Base-by-base conservation (phyloP, 2,113 vertebrate species). In the Oxyura jamaicensis region DNA sequence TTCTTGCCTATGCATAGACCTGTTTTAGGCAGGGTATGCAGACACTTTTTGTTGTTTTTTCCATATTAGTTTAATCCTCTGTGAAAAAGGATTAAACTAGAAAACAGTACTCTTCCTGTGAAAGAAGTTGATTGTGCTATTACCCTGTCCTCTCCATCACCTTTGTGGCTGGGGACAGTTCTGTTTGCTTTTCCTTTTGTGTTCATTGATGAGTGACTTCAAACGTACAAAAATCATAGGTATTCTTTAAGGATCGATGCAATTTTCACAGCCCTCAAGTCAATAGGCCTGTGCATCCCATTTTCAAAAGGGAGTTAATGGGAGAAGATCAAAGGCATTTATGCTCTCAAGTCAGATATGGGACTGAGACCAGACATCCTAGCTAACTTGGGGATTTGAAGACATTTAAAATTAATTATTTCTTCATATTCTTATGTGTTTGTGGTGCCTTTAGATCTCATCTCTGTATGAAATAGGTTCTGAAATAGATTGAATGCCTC, bases 61-160 rank as follows among this genome's bases (percentile, higher is more conserved):
- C 26, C 23, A 8, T 35, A 69, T 60, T 85, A 53, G 21, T 58
- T 85, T 92, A 93, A 96, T 94, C 58, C 71, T 72, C 71, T 85
- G 56, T 69, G 62, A 79, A 86, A 87, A 39, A 72, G 48, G 48
- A 93, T 87, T 91, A 81, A 81, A 58, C 50, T 36, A 77, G 59
- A 76, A 93, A 83, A 71, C 21, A 71, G 41, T 67, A 35, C 14
- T 80, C 25, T 73, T 90, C 55, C 35, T 55, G 63, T 88, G 86
- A 90, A 96, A 78, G 20, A 56, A 80, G 18, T 1, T 59, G 67
- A 53, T 23, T 55, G 18, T 90, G 33, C 23, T 26, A 60, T 79
- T 76, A 66, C 25, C 12, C 19, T 83, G 29, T 86, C 72, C 36
- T 83, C 29, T 74, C 44, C 28, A 25, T 94, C 59, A 78, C 60